Percentiles rank a stretch among this genome's conserved stretches.
Evolutionary conservation across 2,888 invertebrate species (phyloP).

Genomic region (Ophonus ardosiacus): DNA sequence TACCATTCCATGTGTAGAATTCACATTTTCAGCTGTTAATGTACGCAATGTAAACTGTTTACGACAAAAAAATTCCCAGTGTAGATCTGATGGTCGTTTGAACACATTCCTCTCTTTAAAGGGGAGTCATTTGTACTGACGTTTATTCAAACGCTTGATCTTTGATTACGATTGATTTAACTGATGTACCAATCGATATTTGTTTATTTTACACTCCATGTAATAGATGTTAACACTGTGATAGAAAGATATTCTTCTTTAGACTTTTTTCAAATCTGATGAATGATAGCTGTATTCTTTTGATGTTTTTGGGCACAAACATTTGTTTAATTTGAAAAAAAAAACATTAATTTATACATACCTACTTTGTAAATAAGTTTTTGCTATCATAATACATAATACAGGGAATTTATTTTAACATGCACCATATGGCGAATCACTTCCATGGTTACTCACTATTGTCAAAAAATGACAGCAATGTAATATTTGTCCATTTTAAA

Average conservation of each 20-base stretch:
- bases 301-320: no score
- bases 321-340: no score
- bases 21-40: constrained; percentile 14
- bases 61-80: constrained; percentile 4
- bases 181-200: not conserved
- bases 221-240: not conserved
- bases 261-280: not conserved
- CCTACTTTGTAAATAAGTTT: no score
- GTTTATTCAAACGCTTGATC: not conserved
- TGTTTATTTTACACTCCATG: not conserved
- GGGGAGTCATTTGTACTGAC: not conserved
- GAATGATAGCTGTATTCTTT: not conserved
- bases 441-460: no score
- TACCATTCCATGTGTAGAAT: constrained; percentile 23
- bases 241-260: not conserved
- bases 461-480: no score
- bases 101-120: not conserved
- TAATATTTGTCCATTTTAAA: no score
- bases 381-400: no score
- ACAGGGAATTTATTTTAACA: no score
- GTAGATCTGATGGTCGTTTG: not conserved
- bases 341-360: no score
- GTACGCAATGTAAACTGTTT: constrained; percentile 4
- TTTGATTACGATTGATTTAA: constrained; percentile 1
- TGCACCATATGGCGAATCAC: no score